Evolutionary conservation across 2,113 vertebrate species (phyloP).

Genomic region (Astur gentilis): DNA sequence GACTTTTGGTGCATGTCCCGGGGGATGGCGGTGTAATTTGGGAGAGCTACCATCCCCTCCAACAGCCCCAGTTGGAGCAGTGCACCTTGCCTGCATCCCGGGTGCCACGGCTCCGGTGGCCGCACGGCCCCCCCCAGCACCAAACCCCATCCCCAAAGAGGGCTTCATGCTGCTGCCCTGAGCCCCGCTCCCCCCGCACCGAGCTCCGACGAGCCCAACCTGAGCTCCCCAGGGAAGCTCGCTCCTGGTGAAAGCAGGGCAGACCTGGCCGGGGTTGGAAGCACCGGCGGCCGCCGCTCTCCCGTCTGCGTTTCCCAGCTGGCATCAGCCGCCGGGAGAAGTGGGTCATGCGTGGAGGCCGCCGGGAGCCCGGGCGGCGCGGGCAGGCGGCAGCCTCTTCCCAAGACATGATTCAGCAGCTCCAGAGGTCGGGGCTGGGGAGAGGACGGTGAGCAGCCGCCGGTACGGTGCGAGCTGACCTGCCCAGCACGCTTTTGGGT

Average conservation of each 20-base stretch:
- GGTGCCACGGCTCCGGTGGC: fast-evolving
- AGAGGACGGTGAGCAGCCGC: neutral
- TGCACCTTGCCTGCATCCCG: neutral
- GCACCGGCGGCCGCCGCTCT: neutral
- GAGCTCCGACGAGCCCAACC: neutral
- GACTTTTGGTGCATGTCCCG: fast-evolving
- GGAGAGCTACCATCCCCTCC: neutral
- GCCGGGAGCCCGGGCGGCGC: neutral
- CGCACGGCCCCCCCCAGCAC: neutral
- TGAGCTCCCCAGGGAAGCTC: neutral
- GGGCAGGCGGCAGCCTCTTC: neutral
- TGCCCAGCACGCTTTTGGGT: fast-evolving
- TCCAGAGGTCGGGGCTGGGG: neutral
- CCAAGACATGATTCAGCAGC: conserved; percentile 47
- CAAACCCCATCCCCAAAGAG: neutral
- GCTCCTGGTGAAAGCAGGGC: neutral
- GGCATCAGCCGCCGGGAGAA: conserved; percentile 33
- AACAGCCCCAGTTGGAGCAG: neutral
- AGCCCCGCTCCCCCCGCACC: fast-evolving
- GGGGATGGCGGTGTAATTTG: fast-evolving
- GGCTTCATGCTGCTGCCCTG: neutral
- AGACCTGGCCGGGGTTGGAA: neutral
- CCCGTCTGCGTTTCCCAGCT: neutral
- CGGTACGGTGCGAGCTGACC: neutral
- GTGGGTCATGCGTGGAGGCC: conserved; percentile 55